Percentiles rank a stretch among this genome's conserved stretches.
Evolutionary conservation across 2,888 invertebrate genomes (phyloP).

Genomic region (Thysanoteuthis rhombus): DNA sequence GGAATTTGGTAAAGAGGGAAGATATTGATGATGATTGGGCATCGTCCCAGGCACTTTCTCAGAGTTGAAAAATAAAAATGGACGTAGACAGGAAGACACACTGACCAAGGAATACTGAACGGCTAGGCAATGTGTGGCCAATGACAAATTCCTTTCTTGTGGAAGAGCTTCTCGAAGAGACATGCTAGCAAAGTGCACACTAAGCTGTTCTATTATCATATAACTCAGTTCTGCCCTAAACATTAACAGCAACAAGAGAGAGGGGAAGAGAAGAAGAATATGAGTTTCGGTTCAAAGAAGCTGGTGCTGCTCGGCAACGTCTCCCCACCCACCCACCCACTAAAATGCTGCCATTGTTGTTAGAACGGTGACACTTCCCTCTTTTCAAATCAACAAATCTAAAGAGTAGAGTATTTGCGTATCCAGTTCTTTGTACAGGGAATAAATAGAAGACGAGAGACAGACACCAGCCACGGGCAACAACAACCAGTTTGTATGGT

Average conservation of each 20-base stretch:
- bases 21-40: background rate
- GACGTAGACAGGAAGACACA: constrained; percentile 1
- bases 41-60: background rate
- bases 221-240: background rate
- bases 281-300: background rate
- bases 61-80: background rate
- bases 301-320: background rate
- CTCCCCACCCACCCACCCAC: background rate
- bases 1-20: background rate
- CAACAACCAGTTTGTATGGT: background rate
- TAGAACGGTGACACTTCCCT: background rate
- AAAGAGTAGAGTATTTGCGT: background rate
- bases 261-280: too few species aligned
- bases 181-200: background rate
- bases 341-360: background rate
- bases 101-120: background rate
- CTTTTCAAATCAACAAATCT: background rate
- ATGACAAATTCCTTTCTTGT: background rate
- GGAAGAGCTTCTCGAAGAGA: background rate
- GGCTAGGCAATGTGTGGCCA: background rate
- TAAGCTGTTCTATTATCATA: background rate
- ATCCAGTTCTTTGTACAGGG: background rate
- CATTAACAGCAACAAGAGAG: background rate
- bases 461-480: background rate
- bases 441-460: background rate